phyloP scores from a whole-genome alignment of 1,140 invertebrate genomes.

The Agraylea sexmaculata region DNA sequence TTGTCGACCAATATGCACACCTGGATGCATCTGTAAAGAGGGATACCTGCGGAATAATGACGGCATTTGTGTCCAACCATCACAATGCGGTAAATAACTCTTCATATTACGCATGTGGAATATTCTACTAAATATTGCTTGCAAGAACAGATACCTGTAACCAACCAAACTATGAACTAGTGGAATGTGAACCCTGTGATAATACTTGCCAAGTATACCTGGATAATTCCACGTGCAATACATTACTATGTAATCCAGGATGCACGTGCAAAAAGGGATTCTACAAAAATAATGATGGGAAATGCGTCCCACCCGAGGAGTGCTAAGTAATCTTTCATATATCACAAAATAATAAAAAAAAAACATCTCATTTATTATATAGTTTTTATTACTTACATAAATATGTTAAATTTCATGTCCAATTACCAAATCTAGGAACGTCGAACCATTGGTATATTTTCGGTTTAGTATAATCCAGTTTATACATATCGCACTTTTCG shows the following conservation, averaged over 20 bases:
- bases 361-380: no score
- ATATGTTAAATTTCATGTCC: slow-evolving; percentile 25
- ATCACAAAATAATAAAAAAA: no score
- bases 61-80: slow-evolving; percentile 3
- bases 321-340: no score
- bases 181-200: no score
- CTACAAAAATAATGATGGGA: no score
- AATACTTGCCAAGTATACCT: slow-evolving; percentile 10
- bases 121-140: no score
- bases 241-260: slow-evolving; percentile 16
- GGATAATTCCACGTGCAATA: slow-evolving; percentile 13
- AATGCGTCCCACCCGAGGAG: no score
- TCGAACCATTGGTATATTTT: slow-evolving; percentile 41
- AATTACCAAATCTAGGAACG: slow-evolving; percentile 30
- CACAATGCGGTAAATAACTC: slow-evolving; percentile 6
- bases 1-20: neutral
- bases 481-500: slow-evolving; percentile 36
- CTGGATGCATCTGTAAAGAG: no score
- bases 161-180: no score
- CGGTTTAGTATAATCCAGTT: slow-evolving; percentile 24
- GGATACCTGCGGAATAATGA: slow-evolving; percentile 1
- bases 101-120: no score
- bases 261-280: slow-evolving; percentile 10
- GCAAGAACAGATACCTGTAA: no score
- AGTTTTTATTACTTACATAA: slow-evolving; percentile 38